Percentiles rank a stretch among this genome's conserved stretches.
Conservation (phyloP, 2,113 vertebrate species). For the Bos indicus region DNA sequence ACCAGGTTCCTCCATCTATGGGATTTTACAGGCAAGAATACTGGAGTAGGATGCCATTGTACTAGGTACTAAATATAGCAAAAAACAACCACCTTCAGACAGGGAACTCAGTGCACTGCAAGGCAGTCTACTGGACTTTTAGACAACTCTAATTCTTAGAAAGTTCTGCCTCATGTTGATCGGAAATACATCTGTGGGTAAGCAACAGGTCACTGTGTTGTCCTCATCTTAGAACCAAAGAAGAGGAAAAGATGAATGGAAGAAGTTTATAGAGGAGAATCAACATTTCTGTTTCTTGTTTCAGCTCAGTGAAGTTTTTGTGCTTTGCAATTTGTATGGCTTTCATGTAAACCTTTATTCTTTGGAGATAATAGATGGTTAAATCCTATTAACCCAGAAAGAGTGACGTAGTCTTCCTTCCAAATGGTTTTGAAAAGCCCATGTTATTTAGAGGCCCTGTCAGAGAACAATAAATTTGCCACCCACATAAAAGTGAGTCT, state of each 20-base stretch:
- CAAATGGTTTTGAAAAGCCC: constrained; percentile 22
- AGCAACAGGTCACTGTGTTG: not conserved
- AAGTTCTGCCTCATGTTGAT: not conserved
- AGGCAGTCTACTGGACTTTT: not conserved
- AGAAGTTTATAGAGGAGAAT: not conserved
- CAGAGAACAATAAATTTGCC: constrained; percentile 24
- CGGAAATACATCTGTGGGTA: not conserved
- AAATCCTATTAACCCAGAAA: not conserved
- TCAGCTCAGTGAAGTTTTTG: not conserved
- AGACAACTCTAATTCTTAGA: not conserved
- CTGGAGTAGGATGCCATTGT: not conserved
- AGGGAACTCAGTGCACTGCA: not conserved
- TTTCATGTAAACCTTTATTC: not conserved
- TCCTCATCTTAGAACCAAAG: not conserved
- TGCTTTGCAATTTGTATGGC: not conserved
- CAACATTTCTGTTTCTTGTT: not conserved
- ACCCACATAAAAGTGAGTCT: constrained; percentile 53
- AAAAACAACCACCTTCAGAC: not conserved
- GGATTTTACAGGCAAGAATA: not conserved
- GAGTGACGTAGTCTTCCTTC: not conserved
- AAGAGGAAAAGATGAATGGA: not conserved
- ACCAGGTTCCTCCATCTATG: not conserved
- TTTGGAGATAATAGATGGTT: not conserved
- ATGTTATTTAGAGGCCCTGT: not conserved
- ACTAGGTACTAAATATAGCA: not conserved